phyloP scores from a whole-genome alignment of 1,140 invertebrate genomes.

The Odontomachus brunneus region DNA sequence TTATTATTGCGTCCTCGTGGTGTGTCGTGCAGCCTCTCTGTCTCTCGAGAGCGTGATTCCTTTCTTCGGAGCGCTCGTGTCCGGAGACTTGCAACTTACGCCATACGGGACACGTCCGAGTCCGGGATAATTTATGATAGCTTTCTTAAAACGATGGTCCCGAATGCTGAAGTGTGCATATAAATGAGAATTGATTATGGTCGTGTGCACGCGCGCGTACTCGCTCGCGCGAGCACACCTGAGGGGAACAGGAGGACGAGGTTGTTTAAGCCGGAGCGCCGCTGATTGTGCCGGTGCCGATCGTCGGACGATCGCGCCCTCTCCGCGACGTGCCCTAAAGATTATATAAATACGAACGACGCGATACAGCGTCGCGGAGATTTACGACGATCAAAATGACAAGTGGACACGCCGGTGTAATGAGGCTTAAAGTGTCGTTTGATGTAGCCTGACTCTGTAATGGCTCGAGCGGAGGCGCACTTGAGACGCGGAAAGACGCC shows the following conservation, averaged over 20 bases:
- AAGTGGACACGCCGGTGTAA: slow-evolving; percentile 32
- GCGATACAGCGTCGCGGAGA: background rate
- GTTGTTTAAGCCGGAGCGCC: slow-evolving; percentile 60
- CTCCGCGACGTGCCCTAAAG: slow-evolving; percentile 41
- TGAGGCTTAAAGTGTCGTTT: slow-evolving; percentile 34
- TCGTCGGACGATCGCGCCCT: background rate
- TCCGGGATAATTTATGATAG: slow-evolving; percentile 66
- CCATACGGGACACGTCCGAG: slow-evolving; percentile 59
- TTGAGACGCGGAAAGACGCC: background rate
- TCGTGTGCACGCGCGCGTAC: background rate
- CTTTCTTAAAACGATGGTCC: slow-evolving; percentile 72
- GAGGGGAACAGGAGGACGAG: slow-evolving; percentile 26
- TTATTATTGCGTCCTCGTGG: slow-evolving; percentile 66
- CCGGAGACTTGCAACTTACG: slow-evolving; percentile 54
- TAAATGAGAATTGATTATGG: slow-evolving; percentile 71
- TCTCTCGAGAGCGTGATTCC: slow-evolving; percentile 31
- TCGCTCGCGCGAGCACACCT: slow-evolving; percentile 13
- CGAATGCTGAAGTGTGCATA: slow-evolving; percentile 58
- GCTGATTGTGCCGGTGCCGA: slow-evolving; percentile 52
- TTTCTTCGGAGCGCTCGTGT: background rate
- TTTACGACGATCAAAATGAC: slow-evolving; percentile 48
- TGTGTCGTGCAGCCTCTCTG: background rate
- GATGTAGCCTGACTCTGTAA: slow-evolving; percentile 28
- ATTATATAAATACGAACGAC: slow-evolving; percentile 63
- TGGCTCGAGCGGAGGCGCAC: background rate